Evolutionary conservation across 92 coral and sea anemone species (phyloP), one percentile per base, ranked within the genome.

Genomic region (Umimayanthus chanpuru): DNA sequence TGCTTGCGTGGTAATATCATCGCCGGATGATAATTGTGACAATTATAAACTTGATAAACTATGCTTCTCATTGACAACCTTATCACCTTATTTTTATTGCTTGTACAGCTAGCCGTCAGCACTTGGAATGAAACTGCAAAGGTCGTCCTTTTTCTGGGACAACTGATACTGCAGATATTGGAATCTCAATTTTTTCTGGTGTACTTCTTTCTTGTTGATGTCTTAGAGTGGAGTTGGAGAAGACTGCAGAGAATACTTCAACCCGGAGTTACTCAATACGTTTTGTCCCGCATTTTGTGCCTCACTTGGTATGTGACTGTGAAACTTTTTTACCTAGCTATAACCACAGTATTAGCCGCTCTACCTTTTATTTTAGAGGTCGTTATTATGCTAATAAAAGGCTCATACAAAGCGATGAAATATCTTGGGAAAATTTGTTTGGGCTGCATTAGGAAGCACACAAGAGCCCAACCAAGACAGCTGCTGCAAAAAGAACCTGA

Each of bases 61-160:
- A 47, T 71, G 79, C 87, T 32, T 32, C 36, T 32, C 36, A 2
- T 32, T 32, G 36, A 32, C 71, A 83, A 32, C 11, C 11, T 47
- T 25, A 3, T 83, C 5, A 44, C 70, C 21, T 43, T 83, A 6
- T 14, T 67, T 43, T 5, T 70, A 20, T 70, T 83, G 25, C 67
- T 83, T 47, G 7, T 70, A n/a, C 87, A 83, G 29, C 87, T 78
- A 70, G 87, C 87, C 16, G 65, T 83, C 87, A 70, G 87, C 65
- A 83, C 87, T 15, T 70, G 87, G 30, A 47, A 11, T 83, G 87
- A 70, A 43, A 12, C 71, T 70, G 41, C 77, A 49, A 83, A 70
- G 49, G 26, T 70, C 10, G 29, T 61, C 3, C 29, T 83, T 3
- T 43, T 25, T 25, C 16, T 71, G 26, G 70, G 32, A 7, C 77